Percentiles rank a stretch among this genome's conserved stretches.
These are phyloP conservation scores for Hycleus cichorii DNA, from an alignment of 1,140 invertebrate species.

Conservation along the genomic window DNA sequence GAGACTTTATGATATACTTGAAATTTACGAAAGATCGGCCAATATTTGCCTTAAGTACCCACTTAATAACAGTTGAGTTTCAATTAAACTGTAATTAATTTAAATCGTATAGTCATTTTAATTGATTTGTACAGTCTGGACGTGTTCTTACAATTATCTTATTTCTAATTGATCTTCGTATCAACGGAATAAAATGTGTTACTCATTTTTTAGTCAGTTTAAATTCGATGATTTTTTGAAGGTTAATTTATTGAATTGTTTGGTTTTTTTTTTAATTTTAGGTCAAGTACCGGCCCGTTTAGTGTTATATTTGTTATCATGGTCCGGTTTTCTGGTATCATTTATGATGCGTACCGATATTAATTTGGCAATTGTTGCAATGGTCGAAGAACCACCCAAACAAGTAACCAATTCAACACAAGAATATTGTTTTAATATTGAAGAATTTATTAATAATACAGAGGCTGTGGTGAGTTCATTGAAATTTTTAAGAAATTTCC, in stretches of 20 bases:
- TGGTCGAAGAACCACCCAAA: constrained; percentile 44
- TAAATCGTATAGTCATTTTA: too few species aligned
- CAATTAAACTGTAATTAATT: too few species aligned
- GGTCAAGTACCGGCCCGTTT: constrained; percentile 52
- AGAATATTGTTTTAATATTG: constrained; percentile 30
- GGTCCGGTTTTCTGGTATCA: constrained; percentile 63
- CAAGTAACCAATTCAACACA: constrained; percentile 22
- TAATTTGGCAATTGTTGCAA: constrained; percentile 62
- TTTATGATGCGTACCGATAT: constrained; percentile 74
- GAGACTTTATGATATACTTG: too few species aligned
- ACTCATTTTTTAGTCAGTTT: too few species aligned
- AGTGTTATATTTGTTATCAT: constrained; percentile 62
- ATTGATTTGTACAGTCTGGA: too few species aligned
- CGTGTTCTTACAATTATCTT: too few species aligned
- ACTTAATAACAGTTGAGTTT: too few species aligned
- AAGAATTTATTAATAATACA: constrained; percentile 21
- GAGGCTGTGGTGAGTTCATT: constrained; percentile 18
- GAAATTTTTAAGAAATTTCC: not conserved
- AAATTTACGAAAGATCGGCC: too few species aligned
- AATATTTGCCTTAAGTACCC: too few species aligned
- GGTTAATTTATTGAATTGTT: not conserved
- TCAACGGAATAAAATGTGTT: too few species aligned
- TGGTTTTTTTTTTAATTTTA: constrained; percentile 16
- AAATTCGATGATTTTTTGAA: too few species aligned
- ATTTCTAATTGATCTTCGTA: too few species aligned